These are phyloP conservation scores for Smithornis capensis DNA, from an alignment of 2,113 vertebrate species.

Conservation along the genomic window DNA sequence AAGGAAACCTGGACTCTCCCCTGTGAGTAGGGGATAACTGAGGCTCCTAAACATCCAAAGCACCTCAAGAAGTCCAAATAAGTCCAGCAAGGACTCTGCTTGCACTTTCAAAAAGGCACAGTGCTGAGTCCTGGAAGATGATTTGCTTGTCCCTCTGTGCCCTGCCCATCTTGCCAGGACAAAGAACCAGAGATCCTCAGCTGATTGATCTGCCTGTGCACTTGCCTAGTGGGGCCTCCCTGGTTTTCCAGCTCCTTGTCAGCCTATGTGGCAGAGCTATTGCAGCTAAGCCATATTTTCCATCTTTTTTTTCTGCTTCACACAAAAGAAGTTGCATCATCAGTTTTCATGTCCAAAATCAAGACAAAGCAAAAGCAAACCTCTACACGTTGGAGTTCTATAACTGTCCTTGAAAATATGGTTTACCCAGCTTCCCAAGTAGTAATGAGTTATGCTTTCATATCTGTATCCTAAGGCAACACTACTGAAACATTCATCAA, in stretches of 20 bases:
- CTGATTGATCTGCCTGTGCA: not conserved
- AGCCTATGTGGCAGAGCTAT: fast-evolving
- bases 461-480: not conserved
- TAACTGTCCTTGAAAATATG: not conserved
- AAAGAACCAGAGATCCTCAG: not conserved
- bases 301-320: not conserved
- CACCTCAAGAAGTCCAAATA: not conserved
- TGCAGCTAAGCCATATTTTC: not conserved
- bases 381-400: not conserved
- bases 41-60: not conserved
- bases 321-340: not conserved
- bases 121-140: not conserved
- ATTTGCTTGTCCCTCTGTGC: not conserved
- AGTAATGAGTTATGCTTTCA: not conserved
- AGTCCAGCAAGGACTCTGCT: not conserved
- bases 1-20: not conserved
- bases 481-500: not conserved
- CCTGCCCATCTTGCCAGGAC: not conserved
- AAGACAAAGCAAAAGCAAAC: not conserved
- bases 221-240: not conserved
- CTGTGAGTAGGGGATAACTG: not conserved
- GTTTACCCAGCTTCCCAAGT: not conserved
- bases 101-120: not conserved
- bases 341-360: not conserved
- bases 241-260: not conserved